Evolutionary conservation across 2,888 invertebrate species (phyloP), one percentile per base, ranked within the genome.

Genomic region (Muscina levida): DNA sequence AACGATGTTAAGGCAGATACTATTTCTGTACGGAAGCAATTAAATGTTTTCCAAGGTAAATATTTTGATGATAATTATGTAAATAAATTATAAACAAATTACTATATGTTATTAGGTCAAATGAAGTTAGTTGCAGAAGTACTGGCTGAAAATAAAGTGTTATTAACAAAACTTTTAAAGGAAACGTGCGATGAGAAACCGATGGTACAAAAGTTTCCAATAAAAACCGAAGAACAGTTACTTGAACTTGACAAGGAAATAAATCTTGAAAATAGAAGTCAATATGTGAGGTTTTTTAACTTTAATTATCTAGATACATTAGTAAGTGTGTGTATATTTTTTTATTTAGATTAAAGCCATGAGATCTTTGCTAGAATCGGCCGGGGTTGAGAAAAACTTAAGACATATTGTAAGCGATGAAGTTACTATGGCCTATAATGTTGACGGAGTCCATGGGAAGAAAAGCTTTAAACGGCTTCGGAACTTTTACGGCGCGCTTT

Each of bases 381-480:
- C 57, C 5, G 74, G 74, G 11, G 26, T 67, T 46, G 31, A 4
- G 11, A 74, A 74, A 74, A 74, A 74, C 17, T 44, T 74, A 10
- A 74, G 67, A 74, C 46, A 57, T 57, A 19, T 74, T 10, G 17
- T 74, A 39, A 46, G 56, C 5, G 31, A 26, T 19, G 46, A 73
- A 11, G 46, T 73, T 17, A 57, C 31, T 5, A 73, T 57, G 56
- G 66, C 44, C 31, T 73, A 73, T 31, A 73, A 73, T 67, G 26
- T 73, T 6, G 73, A 73, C 15, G 73, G 73, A 0, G 53, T 73
- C 1, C 73, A 73, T 31, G 73, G 73, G 2, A 73, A 73, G 31
- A 66, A 67, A 57, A 44, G 56, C 13, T 44, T 74, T 3, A 67
- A 74, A 39, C 42, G 48, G 17, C 37, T 67, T 31, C 15, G 19